Conservation (phyloP, 1,140 invertebrate species). For the Sweltsa coloradensis region DNA sequence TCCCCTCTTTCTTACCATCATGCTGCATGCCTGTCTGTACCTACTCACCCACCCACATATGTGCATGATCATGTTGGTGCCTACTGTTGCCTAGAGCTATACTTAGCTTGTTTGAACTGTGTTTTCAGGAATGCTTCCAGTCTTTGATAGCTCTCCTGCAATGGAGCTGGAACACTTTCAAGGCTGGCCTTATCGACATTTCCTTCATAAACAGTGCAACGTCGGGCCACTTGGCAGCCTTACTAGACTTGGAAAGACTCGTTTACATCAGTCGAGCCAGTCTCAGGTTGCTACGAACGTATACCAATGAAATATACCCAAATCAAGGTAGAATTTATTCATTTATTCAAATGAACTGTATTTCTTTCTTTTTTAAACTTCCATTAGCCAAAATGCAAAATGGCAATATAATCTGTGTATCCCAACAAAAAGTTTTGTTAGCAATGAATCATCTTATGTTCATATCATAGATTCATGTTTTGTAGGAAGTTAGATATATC, state of each 20-base stretch:
- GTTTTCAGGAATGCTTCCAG: constrained; percentile 61
- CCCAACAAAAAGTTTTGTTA: too few relatives aligned
- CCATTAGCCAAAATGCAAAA: too few relatives aligned
- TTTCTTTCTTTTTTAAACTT: background rate
- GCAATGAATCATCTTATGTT: too few relatives aligned
- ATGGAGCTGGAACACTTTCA: constrained; percentile 72
- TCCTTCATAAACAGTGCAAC: constrained; percentile 18
- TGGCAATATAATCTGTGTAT: too few relatives aligned
- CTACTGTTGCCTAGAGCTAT: background rate
- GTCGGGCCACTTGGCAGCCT: constrained; percentile 33
- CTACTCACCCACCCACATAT: too few relatives aligned
- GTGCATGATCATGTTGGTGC: background rate
- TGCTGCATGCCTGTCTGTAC: too few relatives aligned
- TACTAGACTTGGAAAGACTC: constrained; percentile 66
- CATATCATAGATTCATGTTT: too few relatives aligned
- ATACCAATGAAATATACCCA: constrained; percentile 83
- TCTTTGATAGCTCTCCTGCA: constrained; percentile 65
- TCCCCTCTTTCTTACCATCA: too few relatives aligned
- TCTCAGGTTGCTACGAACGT: constrained; percentile 66
- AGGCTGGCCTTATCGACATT: constrained; percentile 45
- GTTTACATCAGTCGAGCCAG: constrained; percentile 78
- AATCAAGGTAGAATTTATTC: constrained; percentile 37
- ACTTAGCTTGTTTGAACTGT: constrained; percentile 1
- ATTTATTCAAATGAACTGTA: background rate
- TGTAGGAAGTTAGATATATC: too few relatives aligned